Evolutionary conservation across 2,113 vertebrate species (phyloP), one percentile per base, ranked within the genome.

Genomic region (Hippocampus mohnikei): DNA sequence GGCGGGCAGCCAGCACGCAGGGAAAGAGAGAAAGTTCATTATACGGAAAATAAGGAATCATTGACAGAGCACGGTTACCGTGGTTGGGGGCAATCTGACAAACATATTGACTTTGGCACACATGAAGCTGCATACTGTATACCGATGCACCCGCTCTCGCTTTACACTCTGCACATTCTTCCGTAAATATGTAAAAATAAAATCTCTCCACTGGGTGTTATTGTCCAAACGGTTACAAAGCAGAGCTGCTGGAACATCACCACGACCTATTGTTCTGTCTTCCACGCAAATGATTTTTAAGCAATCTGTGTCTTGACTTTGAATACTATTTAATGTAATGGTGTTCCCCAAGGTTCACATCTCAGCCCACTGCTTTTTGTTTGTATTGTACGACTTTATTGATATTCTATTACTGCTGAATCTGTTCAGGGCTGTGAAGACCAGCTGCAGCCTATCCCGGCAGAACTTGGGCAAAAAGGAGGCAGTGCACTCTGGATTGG

Each of bases 41-140:
- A 89, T 77, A 52, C 72, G 74, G 81, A 89, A 60, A 60, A 89
- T 88, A 88, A 85, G 80, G 78, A 87, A 82, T 90, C 76, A 88
- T 89, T 90, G 90, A 85, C 86, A 76, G 80, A 73, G 70, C 69
- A 61, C 55, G 69, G 70, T 85, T 81, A 67, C 72, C 84, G 66
- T 84, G 74, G 88, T 80, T 81, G 76, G 80, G 79, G 83, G 74
- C 81, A 84, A 87, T 82, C 84, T 90, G 85, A 88, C 84, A 89
- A 89, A 89, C 81, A 81, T 83, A 84, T 82, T 86, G 87, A 88
- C 84, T 88, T 85, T 91, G 82, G 85, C 79, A 86, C 73, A 81
- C 73, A 81, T 68, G 72, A 82, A 76, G 79, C 67, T 71, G 78
- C 68, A 74, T 74, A 81, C 62, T 64, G 11, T 64, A 44, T 84